Base-by-base conservation (phyloP, 2,888 invertebrate genomes). In the Caenorhabditis zanzibari region DNA sequence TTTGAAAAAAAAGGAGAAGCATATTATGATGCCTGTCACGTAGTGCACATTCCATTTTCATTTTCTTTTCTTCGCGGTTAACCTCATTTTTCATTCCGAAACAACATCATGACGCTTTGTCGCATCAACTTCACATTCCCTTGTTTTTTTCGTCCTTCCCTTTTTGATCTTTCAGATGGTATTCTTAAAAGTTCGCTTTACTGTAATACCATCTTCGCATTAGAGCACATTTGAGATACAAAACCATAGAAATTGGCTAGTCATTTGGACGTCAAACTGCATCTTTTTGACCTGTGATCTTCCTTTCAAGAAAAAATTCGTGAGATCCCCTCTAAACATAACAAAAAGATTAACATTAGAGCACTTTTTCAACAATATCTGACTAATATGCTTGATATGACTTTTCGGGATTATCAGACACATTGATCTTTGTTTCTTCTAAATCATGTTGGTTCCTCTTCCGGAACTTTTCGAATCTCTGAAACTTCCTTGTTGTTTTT, bases 11-110 rank as follows among this genome's bases (percentile, higher is more conserved):
- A 63, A 41, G 14, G 35, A 52, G 26, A 69, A 58, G 12, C n/a
- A 22, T 38, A 76, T 76, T 76, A 69, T 69, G 59, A 76, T 76
- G 76, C 76, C 7, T 22, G 76, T 68, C 76, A 76, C 76, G 68
- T 68, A 76, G 44, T 47, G 41, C 54, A 41, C 58, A 47, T 66
- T 56, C 56, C 64, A 74, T 64, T 56, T 41, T 28, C 41, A 38
- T 56, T 72, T 72, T 19, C 22, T 58, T 69, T 68, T 38, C 44
- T 56, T 71, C 28, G 9, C 4, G n/a, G 24, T 47, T 47, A 59
- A 59, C 76, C 69, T 69, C 69, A 66, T 75, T 75, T 28, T 47
- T 56, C 75, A 76, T 76, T 64, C 64, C 64, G 63, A 38, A 38
- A 64, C 64, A 41, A 47, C 47, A 47, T 44, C 10, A 3, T 38